phyloP scores from a whole-genome alignment of 2,113 vertebrate species.

The Atractosteus spatula region DNA sequence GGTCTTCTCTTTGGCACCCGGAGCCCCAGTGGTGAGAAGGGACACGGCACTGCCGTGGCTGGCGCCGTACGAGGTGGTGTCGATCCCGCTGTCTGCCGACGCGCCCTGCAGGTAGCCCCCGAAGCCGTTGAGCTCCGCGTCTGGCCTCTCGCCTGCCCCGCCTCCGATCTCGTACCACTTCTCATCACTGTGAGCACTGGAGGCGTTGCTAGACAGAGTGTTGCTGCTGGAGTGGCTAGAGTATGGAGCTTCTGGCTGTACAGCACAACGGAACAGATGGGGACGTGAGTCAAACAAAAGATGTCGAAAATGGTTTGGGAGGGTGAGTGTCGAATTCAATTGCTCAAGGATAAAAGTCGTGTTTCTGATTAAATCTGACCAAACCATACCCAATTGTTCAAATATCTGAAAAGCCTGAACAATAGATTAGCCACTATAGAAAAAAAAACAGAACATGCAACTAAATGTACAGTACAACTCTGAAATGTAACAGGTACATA shows the following conservation, averaged over 20 bases:
- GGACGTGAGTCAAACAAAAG: no score
- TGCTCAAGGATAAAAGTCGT: no score
- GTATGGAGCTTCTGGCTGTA: conserved; percentile 84
- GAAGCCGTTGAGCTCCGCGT: conserved; percentile 82
- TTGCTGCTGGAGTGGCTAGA: conserved; percentile 97
- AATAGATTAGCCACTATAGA: no score
- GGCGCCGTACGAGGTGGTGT: conserved; percentile 85
- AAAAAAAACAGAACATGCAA: no score
- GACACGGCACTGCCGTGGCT: conserved; percentile 81
- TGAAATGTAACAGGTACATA: no score
- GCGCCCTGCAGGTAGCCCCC: conserved; percentile 84
- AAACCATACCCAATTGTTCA: no score
- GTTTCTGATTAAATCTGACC: no score
- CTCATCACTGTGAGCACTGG: conserved; percentile 89
- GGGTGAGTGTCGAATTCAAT: no score
- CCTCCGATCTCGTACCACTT: conserved; percentile 87
- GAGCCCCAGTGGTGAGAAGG: conserved; percentile 72
- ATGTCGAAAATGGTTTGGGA: no score
- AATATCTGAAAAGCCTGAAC: no score
- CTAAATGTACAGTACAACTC: no score
- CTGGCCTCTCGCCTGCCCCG: conserved; percentile 72
- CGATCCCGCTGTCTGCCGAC: conserved; percentile 88
- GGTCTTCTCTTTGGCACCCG: conserved; percentile 72
- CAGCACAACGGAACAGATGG: conserved; percentile 10
- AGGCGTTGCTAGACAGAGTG: conserved; percentile 91